Base-by-base conservation (phyloP, 2,113 vertebrate species). In the Dasypus novemcinctus region DNA sequence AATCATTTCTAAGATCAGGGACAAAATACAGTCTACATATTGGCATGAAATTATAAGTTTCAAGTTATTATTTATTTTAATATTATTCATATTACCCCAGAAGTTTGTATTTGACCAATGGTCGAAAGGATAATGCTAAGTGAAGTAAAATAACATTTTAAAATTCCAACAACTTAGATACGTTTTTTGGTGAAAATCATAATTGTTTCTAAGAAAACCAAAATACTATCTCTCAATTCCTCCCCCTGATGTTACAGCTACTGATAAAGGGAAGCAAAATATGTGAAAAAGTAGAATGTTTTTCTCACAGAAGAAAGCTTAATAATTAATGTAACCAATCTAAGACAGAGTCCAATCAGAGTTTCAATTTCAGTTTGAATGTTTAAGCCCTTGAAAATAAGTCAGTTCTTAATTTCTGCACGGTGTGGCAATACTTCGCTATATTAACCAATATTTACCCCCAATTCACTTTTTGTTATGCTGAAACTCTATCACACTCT, bases 141-240 rank as follows among this genome's bases (percentile, higher is more conserved):
- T 64, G 18, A 83, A 41, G 7, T 78, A 66, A 76, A 92, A 92
- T n/a, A 72, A 81, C 76, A 81, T 84, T 89, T 89, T 41, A 94
- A 49, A 46, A 11, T 38, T 49, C 31, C 25, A 81, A 76, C 20
- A 1, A 83, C 63, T 71, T 91, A 64, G 27, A 87, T 41, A 83
- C 82, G 43, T 49, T n/a, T 38, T 69, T 63, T 66, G n/a, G 21
- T 63, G 46, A 91, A 83, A 61, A 72, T 78, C 13, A 31, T 46
- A 46, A 75, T 31, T 25, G 0, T 69, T 82, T 76, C 31, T 64
- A 82, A 79, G 15, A 12, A 95, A 71, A 66, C 4, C 36, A 74
- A 92, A 75, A 57, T 33, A 61, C 4, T 85, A 11, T 81, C 17
- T 80, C 43, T 74, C 49, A 36, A 21, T 81, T 72, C 33, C 21